Evolutionary conservation across 2,888 invertebrate genomes (phyloP).

Genomic region (Neocrepidodera transversa): DNA sequence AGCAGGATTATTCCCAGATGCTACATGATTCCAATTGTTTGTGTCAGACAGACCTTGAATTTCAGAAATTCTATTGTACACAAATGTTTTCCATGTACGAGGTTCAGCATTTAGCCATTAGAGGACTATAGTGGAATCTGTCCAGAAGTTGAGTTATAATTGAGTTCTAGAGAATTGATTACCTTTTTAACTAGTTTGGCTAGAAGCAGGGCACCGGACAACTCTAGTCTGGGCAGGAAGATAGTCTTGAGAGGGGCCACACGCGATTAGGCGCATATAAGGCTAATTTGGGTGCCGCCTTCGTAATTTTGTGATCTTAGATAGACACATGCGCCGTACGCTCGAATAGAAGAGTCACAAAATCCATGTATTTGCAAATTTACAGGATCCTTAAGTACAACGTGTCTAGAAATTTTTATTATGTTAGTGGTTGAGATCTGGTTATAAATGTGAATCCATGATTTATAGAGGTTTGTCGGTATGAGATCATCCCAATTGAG

Average conservation of each 20-base stretch:
- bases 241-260: slow-evolving; percentile 41
- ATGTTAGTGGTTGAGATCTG: slow-evolving; percentile 20
- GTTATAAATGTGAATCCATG: slow-evolving; percentile 21
- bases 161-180: background rate
- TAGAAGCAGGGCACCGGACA: slow-evolving; percentile 25
- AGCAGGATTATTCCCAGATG: slow-evolving; percentile 30
- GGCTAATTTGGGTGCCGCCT: background rate
- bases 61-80: slow-evolving; percentile 32
- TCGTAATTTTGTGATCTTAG: slow-evolving; percentile 16
- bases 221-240: slow-evolving; percentile 31
- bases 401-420: slow-evolving; percentile 25
- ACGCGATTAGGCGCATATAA: slow-evolving; percentile 46
- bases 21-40: slow-evolving; percentile 27
- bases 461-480: slow-evolving; percentile 10
- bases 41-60: slow-evolving; percentile 29
- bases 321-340: slow-evolving; percentile 37
- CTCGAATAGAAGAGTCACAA: slow-evolving; percentile 36
- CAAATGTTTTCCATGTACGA: slow-evolving; percentile 28
- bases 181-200: slow-evolving; percentile 17
- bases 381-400: background rate
- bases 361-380: slow-evolving; percentile 35
- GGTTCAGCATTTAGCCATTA: slow-evolving; percentile 29
- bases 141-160: slow-evolving; percentile 15
- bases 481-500: background rate
- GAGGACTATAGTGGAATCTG: slow-evolving; percentile 17